These are phyloP conservation scores for Atlantisia rogersi DNA, from an alignment of 2,113 vertebrate genomes.

Conservation along the genomic window DNA sequence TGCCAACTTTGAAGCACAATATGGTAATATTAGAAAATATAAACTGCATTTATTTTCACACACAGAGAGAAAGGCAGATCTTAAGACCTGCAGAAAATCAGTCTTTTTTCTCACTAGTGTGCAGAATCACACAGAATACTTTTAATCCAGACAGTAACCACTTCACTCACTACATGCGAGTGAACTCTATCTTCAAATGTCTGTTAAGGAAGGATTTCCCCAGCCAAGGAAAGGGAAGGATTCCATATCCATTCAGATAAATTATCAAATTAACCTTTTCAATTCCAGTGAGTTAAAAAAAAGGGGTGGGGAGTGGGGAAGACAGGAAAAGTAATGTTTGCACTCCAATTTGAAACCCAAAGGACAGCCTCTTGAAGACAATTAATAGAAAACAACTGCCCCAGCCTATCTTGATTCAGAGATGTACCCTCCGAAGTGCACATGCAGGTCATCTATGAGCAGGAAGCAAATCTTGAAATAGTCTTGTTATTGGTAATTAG, in stretches of 20 bases:
- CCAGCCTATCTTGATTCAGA: neutral
- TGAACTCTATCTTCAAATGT: neutral
- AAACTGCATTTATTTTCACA: neutral
- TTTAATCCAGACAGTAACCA: neutral
- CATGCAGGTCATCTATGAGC: neutral
- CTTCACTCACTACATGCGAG: neutral
- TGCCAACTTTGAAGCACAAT: neutral
- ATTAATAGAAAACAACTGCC: neutral
- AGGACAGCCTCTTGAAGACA: neutral
- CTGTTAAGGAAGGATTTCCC: neutral
- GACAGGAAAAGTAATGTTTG: neutral
- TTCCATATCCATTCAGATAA: neutral
- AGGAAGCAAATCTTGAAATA: neutral
- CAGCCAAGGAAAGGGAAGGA: neutral
- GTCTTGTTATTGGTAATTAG: neutral
- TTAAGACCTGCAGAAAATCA: neutral
- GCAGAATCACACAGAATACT: neutral
- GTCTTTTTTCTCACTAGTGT: neutral
- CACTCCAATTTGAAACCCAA: neutral
- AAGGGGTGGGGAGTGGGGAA: no score
- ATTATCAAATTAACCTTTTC: neutral
- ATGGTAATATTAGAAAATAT: neutral
- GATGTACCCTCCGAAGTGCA: neutral
- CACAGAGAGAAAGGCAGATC: neutral
- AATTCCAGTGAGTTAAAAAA: neutral